Percentiles rank a stretch among this genome's conserved stretches.
Evolutionary conservation across 2,888 invertebrate species (phyloP).

Genomic region (Eupithecia exiguata): DNA sequence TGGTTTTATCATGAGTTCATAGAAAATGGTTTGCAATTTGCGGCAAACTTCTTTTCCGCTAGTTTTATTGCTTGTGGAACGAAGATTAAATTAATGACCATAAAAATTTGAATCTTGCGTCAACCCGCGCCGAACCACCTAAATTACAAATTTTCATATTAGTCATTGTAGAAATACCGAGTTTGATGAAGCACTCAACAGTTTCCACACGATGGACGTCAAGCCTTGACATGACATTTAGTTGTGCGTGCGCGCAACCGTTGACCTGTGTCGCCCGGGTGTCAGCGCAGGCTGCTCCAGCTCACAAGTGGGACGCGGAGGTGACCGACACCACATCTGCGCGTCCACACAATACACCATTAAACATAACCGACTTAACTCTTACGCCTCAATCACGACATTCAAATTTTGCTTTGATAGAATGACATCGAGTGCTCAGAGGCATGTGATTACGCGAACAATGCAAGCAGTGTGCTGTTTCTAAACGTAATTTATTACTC

Average conservation of each 20-base stretch:
- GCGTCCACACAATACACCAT: conserved; percentile 74
- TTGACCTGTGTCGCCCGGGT: conserved; percentile 58
- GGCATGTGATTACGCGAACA: conserved; percentile 59
- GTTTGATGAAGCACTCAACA: conserved; percentile 43
- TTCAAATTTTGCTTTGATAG: conserved; percentile 64
- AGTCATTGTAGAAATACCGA: conserved; percentile 1
- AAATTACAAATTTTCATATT: not conserved
- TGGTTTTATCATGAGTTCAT: no score
- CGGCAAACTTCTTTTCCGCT: no score
- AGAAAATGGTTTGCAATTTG: no score
- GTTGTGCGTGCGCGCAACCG: conserved; percentile 63
- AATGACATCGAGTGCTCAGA: conserved; percentile 71
- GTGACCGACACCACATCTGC: conserved; percentile 56
- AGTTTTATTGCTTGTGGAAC: no score
- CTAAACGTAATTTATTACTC: conserved; percentile 51
- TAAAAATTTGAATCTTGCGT: no score
- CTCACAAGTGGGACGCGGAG: conserved; percentile 64
- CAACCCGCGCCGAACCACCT: no score
- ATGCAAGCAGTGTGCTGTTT: conserved; percentile 56
- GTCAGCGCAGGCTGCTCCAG: conserved; percentile 49
- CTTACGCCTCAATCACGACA: conserved; percentile 72
- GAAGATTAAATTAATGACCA: no score
- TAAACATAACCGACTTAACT: conserved; percentile 53
- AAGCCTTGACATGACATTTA: conserved; percentile 77
- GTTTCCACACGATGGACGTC: conserved; percentile 48